Evolutionary conservation across 2,888 invertebrate genomes (phyloP), one percentile per base, ranked within the genome.

Genomic region (Folsomia manolachei): DNA sequence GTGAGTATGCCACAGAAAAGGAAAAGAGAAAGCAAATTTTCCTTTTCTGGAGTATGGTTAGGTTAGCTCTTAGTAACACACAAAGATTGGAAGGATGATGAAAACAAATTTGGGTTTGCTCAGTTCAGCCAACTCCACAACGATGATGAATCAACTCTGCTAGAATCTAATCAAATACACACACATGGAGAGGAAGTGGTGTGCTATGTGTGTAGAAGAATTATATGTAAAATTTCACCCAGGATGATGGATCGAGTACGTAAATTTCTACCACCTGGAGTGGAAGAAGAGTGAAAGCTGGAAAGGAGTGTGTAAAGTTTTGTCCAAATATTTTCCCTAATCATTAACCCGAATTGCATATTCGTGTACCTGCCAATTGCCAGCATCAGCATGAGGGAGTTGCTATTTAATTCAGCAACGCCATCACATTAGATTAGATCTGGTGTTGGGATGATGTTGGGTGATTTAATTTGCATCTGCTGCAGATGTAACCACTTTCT

Each of bases 311-410:
- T n/a, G n/a, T n/a, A n/a, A n/a, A 27, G 63, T 26, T 25, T 63
- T 63, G 63, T 21, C 19, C 24, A 62, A 62, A 62, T 62, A 62
- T 62, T 62, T 62, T 62, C 62, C 27, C 27, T 63, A 63, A 11
- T 63, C 63, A 63, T 63, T 63, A 63, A 63, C 63, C 63, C 19
- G 27, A 14, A 63, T 27, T 63, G 63, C 27, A 24, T 23, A 63
- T 63, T 63, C 63, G 19, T 63, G 27, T 25, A 63, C 63, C 26
- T 63, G 63, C 63, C 27, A 27, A 63, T 63, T 63, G 11, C 25
- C 25, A 27, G 24, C 24, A 62, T 62, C 23, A 62, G 24, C 24
- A 62, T 62, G 2, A 62, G 62, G 62, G 62, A 62, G 19, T 62
- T 63, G n/a, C 63, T 26, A 56, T 56, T 56, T 21, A 56, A 18